Conservation (phyloP, 2,797 vertebrate genomes). For the Ispidina lecontei region DNA sequence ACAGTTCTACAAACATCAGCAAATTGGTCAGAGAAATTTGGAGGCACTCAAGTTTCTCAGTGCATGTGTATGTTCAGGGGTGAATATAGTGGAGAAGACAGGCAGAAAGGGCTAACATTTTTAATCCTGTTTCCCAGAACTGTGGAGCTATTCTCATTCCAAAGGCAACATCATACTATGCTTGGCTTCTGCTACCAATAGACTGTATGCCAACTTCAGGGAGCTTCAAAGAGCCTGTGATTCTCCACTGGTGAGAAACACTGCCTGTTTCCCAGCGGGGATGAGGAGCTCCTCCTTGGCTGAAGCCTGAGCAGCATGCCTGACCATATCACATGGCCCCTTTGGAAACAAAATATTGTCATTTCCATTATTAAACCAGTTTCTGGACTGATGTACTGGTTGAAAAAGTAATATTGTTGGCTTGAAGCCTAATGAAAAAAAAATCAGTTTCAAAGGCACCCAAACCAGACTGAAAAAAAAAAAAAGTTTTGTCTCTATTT, state of each 20-base stretch:
- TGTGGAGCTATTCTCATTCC: neutral
- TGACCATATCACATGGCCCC: neutral
- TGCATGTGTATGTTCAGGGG: neutral
- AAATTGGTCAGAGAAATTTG: neutral
- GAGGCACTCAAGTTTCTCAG: fast-evolving
- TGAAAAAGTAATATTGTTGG: neutral
- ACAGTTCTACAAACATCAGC: neutral
- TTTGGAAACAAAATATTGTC: neutral
- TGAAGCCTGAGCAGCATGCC: neutral
- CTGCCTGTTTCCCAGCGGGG: neutral
- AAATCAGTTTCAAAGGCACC: neutral
- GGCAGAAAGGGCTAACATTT: neutral
- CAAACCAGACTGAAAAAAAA: neutral
- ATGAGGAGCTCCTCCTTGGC: neutral
- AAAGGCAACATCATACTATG: neutral
- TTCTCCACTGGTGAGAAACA: neutral
- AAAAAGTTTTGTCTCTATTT: neutral
- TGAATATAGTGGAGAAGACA: neutral
- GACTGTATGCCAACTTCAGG: neutral
- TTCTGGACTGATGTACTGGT: neutral
- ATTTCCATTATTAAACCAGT: neutral
- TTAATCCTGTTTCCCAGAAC: neutral
- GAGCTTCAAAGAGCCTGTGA: neutral
- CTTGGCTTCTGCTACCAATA: neutral
- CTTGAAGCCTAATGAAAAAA: neutral